phyloP scores from a whole-genome alignment of 2,888 invertebrate species.

The Chirona hameri region DNA sequence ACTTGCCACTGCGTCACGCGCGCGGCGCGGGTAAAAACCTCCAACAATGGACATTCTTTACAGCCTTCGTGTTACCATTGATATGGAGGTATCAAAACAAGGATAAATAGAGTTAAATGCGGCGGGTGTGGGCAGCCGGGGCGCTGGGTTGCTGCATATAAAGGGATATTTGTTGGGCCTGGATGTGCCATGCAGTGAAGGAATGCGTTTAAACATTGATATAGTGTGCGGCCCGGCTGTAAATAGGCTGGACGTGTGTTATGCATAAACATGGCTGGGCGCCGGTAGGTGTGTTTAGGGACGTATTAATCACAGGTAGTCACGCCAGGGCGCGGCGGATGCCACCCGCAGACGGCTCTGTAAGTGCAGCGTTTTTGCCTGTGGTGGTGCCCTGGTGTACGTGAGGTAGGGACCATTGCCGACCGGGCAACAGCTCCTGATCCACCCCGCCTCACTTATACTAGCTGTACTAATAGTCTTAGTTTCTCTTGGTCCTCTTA shows the following conservation, averaged over 20 bases:
- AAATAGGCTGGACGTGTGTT: background rate
- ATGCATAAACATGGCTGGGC: background rate
- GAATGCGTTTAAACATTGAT: conserved; percentile 29
- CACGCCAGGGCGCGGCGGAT: background rate
- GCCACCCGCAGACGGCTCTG: background rate
- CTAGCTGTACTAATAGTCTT: too few species aligned
- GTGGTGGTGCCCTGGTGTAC: too few species aligned
- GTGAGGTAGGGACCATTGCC: too few species aligned
- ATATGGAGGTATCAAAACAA: conserved; percentile 29
- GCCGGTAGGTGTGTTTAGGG: conserved; percentile 2
- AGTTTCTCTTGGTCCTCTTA: too few species aligned
- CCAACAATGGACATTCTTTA: conserved; percentile 23
- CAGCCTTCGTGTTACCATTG: conserved; percentile 22
- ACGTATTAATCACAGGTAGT: background rate
- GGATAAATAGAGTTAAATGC: conserved; percentile 13
- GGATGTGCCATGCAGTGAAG: conserved; percentile 23
- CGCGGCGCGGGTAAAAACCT: background rate
- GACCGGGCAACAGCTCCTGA: too few species aligned
- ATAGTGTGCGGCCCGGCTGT: background rate
- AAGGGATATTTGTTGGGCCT: conserved; percentile 7
- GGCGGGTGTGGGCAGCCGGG: background rate
- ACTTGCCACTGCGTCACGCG: background rate
- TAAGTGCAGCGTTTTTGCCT: background rate
- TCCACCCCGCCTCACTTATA: too few species aligned
- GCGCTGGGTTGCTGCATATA: background rate